A percentile compares a stretch with the other conserved stretches of the same genome.
These are phyloP conservation scores for Oegoconia quadripuncta DNA, from an alignment of 2,888 invertebrate genomes.

Conservation along the genomic window DNA sequence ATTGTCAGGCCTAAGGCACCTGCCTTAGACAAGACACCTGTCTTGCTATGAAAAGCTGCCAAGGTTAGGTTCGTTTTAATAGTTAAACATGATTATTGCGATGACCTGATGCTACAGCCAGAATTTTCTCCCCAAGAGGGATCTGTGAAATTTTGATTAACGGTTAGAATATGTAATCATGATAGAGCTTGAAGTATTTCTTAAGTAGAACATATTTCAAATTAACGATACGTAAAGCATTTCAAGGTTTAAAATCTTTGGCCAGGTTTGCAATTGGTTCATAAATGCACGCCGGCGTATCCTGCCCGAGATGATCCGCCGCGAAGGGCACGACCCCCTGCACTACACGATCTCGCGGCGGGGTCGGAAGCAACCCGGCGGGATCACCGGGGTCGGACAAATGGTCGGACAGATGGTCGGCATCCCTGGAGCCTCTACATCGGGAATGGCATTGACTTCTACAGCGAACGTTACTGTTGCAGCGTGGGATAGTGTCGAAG, in stretches of 20 bases:
- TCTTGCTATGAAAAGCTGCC: no score
- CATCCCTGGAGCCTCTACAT: slow-evolving; percentile 38
- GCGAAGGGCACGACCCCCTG: slow-evolving; percentile 93
- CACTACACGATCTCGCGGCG: slow-evolving; percentile 95
- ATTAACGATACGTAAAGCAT: neutral
- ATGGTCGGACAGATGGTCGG: slow-evolving; percentile 47
- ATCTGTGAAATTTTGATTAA: no score
- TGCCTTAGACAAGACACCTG: no score
- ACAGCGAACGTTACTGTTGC: slow-evolving; percentile 43
- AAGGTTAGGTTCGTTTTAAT: no score
- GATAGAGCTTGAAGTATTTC: neutral
- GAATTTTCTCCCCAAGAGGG: no score
- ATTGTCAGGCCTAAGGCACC: no score
- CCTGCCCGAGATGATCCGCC: slow-evolving; percentile 94
- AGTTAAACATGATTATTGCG: no score
- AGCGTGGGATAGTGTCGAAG: slow-evolving; percentile 61
- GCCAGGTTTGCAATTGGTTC: slow-evolving; percentile 94
- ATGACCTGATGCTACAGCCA: no score
- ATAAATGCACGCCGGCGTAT: slow-evolving; percentile 96
- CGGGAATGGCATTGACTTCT: slow-evolving; percentile 36
- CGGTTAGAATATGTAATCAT: no score
- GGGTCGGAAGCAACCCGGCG: slow-evolving; percentile 84
- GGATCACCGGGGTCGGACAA: slow-evolving; percentile 17
- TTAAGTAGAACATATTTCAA: neutral
- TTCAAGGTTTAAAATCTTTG: neutral